Evolutionary conservation across 2,888 invertebrate species (phyloP).

Genomic region (Hemaris fuciformis): DNA sequence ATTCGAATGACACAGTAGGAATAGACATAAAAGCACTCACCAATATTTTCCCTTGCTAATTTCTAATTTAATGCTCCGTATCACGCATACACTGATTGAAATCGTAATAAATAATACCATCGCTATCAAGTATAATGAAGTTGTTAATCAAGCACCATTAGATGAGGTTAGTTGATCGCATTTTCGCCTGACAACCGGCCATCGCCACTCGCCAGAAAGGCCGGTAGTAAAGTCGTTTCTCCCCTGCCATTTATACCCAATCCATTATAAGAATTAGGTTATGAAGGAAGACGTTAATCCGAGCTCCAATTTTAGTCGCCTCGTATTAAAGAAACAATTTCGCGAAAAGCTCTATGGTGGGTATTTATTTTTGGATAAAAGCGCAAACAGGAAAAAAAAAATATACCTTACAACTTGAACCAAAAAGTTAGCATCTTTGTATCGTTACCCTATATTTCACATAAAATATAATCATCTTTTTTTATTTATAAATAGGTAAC

Average conservation of each 20-base stretch:
- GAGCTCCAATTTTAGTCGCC: conserved; percentile 12
- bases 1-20: too few relatives aligned
- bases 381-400: too few relatives aligned
- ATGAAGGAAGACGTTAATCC: conserved; percentile 32
- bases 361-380: too few relatives aligned
- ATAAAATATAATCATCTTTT: too few relatives aligned
- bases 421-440: too few relatives aligned
- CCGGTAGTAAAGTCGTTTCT: conserved; percentile 11
- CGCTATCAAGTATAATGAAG: conserved; percentile 1
- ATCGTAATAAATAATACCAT: background rate
- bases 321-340: background rate
- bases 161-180: conserved; percentile 32
- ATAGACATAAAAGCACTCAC: too few relatives aligned
- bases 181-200: conserved; percentile 40
- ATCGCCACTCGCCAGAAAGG: conserved; percentile 31
- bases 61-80: background rate
- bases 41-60: too few relatives aligned
- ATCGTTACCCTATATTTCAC: too few relatives aligned
- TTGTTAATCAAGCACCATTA: conserved; percentile 9
- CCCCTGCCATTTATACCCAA: conserved; percentile 26
- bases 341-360: background rate
- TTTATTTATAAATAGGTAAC: too few relatives aligned
- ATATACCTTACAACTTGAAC: too few relatives aligned
- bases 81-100: background rate
- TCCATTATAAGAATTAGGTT: conserved; percentile 36